These are phyloP conservation scores for Crypturellus undulatus DNA, from an alignment of 2,113 vertebrate genomes.

Conservation along the genomic window DNA sequence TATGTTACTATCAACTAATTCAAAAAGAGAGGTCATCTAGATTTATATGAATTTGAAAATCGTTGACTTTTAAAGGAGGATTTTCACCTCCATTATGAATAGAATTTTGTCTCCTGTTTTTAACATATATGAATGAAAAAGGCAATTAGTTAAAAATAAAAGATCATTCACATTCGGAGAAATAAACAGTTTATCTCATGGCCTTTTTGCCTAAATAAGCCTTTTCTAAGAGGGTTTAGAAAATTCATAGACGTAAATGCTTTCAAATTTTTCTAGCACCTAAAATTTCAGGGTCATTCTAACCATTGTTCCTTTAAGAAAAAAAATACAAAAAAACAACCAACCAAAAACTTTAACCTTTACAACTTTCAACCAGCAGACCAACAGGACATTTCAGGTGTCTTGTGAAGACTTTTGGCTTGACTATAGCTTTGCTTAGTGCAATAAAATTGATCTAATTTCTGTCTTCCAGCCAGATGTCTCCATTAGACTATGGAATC, in stretches of 20 bases:
- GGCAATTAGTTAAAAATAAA: not conserved
- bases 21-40: not conserved
- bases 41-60: not conserved
- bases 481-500: slow-evolving; percentile 52
- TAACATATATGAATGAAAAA: not conserved
- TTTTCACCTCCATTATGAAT: not conserved
- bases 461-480: slow-evolving; percentile 49
- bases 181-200: rapidly evolving
- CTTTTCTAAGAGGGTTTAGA: not conserved
- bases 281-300: not conserved
- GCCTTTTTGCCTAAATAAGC: not conserved
- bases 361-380: not conserved
- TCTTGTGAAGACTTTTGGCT: not conserved
- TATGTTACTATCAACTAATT: not conserved
- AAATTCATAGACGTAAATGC: not conserved
- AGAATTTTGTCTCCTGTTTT: not conserved
- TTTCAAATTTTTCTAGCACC: not conserved
- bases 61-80: not conserved
- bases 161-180: not conserved
- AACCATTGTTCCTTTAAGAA: not conserved
- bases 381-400: not conserved
- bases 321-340: no score
- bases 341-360: not conserved
- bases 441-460: slow-evolving; percentile 34
- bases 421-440: not conserved